Base-by-base conservation (phyloP, 1,140 invertebrate species). In the Anthonomus grandis region DNA sequence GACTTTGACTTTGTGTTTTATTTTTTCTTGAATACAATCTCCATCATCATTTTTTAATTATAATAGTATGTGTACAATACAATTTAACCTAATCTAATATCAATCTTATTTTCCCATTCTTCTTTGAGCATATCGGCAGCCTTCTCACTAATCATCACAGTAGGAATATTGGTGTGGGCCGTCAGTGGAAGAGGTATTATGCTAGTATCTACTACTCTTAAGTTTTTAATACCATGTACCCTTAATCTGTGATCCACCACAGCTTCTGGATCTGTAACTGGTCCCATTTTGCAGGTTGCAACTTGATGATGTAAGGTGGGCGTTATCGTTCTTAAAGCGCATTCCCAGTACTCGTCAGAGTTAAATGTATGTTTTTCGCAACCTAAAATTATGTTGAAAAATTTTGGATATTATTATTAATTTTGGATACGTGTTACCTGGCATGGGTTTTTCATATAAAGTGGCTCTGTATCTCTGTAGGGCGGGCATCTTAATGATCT, bases 231-330 rank as follows among this genome's bases (percentile, higher is more conserved):
- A 0, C 88, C 88, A 57, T 87, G 74, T 0, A 93, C 85, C 66
- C 74, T 79, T 1, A 94, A 71, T 46, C 85, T 70, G 0, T 83
- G 78, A 70, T 89, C 83, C 0, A 94, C 90, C 0, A 93, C 89
- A 0, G 89, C 83, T 22, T 75, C 68, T 2, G 74, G 66, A 71
- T 92, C 89, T 0, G 62, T 69, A 0, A 58, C 17, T 0, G 85
- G 82, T 0, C 90, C 90, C 90, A 93, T 93, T 71, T 86, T 89
- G 19, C 79, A 83, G 0, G 87, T 88, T 0, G 83, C 78, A 4
- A 83, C 75, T 56, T 86, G 85, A 66, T 91, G 87, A 64, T 89
- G 86, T 59, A 87, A 76, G 34, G 83, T 82, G 0, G 59, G 21
- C 1, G 86, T 84, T 9, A 87, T 78, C 45, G 81, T 77, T 19